phyloP scores from a whole-genome alignment of 2,888 invertebrate genomes.

The Lithodes maja region DNA sequence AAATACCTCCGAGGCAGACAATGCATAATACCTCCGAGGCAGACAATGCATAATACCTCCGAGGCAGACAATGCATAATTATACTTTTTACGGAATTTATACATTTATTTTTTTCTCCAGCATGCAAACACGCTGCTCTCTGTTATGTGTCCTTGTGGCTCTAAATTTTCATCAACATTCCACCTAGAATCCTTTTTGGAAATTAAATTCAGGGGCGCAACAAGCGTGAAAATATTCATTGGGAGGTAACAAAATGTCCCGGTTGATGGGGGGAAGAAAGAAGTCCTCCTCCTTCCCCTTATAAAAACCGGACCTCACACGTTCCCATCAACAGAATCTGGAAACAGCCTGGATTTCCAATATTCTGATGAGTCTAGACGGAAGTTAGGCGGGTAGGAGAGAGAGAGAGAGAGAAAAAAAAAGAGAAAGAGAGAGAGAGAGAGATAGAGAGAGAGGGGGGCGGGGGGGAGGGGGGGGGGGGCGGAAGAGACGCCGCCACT shows the following conservation, averaged over 20 bases:
- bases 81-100: too few relatives aligned
- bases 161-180: constrained; percentile 20
- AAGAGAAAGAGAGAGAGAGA: not conserved
- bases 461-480: too few relatives aligned
- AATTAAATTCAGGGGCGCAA: not conserved
- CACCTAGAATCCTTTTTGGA: not conserved
- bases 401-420: not conserved
- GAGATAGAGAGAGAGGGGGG: too few relatives aligned
- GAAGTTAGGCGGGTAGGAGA: not conserved
- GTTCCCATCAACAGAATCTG: not conserved
- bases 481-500: too few relatives aligned
- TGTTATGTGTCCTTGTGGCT: not conserved
- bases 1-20: too few relatives aligned
- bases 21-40: too few relatives aligned
- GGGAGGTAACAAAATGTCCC: not conserved
- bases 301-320: not conserved
- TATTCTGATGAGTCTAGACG: not conserved
- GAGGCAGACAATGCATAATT: too few relatives aligned
- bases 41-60: too few relatives aligned
- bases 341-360: not conserved
- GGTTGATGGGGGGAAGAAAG: not conserved
- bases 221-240: constrained; percentile 8
- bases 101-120: too few relatives aligned
- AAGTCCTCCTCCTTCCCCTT: not conserved
- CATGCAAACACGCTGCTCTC: not conserved